Conservation (phyloP, 2,888 invertebrate species). For the Drosophila melanosoma region DNA sequence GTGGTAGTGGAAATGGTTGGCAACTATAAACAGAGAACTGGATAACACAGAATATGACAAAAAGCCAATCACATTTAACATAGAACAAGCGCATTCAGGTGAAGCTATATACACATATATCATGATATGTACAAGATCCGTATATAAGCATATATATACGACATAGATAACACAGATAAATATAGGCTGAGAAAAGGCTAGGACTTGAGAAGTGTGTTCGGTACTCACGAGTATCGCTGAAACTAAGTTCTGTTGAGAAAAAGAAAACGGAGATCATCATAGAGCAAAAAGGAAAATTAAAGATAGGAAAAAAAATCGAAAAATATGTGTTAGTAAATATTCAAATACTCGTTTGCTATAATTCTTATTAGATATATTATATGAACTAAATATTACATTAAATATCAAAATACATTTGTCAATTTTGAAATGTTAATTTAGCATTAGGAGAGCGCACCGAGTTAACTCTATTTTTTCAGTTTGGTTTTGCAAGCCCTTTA, state of each 20-base stretch:
- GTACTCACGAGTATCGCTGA: constrained; percentile 85
- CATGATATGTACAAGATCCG: constrained; percentile 4
- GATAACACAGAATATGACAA: constrained; percentile 13
- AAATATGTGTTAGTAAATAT: constrained; percentile 41
- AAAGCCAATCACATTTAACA: constrained; percentile 41
- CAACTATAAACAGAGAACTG: constrained; percentile 18
- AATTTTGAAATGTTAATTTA: not conserved
- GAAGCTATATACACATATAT: constrained; percentile 35
- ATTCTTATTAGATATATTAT: not conserved
- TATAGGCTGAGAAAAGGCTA: constrained; percentile 29
- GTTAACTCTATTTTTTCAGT: not conserved
- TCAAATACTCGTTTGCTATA: constrained; percentile 17
- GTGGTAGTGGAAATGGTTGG: constrained; percentile 2
- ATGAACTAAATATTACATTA: not conserved
- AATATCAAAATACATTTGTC: not conserved
- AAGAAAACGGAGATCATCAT: constrained; percentile 54
- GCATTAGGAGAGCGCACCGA: not conserved
- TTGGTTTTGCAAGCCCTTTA: not conserved
- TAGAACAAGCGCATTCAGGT: constrained; percentile 44
- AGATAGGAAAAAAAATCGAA: constrained; percentile 32
- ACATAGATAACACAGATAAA: constrained; percentile 20
- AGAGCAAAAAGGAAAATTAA: constrained; percentile 16
- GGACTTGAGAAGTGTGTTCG: constrained; percentile 34
- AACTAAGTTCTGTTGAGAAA: constrained; percentile 84
- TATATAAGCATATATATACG: constrained; percentile 29